Evolutionary conservation across 2,888 invertebrate genomes (phyloP).

Genomic region (Cheilosia urbana): DNA sequence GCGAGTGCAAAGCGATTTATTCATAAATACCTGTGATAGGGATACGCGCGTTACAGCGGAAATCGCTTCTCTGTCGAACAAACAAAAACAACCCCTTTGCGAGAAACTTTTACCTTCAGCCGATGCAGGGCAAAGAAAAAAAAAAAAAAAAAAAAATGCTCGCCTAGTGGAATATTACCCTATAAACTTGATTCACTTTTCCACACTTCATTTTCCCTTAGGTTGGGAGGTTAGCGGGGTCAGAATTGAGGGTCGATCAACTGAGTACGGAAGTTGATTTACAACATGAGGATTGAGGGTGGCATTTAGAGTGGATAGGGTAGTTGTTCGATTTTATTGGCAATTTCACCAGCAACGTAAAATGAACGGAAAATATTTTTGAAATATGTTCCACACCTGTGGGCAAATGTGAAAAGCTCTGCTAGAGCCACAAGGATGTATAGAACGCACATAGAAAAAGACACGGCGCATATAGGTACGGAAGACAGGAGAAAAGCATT

Average conservation of each 20-base stretch:
- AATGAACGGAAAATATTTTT: constrained; percentile 46
- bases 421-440: not conserved
- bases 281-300: constrained; percentile 25
- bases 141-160: constrained; percentile 38
- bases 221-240: constrained; percentile 9
- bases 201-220: constrained; percentile 72
- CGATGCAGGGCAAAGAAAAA: not conserved
- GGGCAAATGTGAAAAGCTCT: constrained; percentile 43
- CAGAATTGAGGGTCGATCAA: constrained; percentile 18
- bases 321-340: constrained; percentile 73
- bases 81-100: constrained; percentile 61
- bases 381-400: constrained; percentile 71
- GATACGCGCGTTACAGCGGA: constrained; percentile 51
- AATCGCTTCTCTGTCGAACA: constrained; percentile 58
- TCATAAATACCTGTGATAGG: constrained; percentile 65
- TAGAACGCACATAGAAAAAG: not conserved
- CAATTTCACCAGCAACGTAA: constrained; percentile 54
- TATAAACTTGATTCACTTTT: constrained; percentile 74
- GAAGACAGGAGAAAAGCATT: constrained; percentile 44
- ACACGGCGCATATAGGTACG: not conserved
- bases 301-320: constrained; percentile 67
- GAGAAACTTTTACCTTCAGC: not conserved
- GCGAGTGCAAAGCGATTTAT: constrained; percentile 62
- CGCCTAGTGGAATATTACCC: constrained; percentile 71
- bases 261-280: constrained; percentile 23